A percentile compares a stretch with the other conserved stretches of the same genome.
phyloP scores from a whole-genome alignment of 2,113 vertebrate genomes.

The Cyprichromis sp. region DNA sequence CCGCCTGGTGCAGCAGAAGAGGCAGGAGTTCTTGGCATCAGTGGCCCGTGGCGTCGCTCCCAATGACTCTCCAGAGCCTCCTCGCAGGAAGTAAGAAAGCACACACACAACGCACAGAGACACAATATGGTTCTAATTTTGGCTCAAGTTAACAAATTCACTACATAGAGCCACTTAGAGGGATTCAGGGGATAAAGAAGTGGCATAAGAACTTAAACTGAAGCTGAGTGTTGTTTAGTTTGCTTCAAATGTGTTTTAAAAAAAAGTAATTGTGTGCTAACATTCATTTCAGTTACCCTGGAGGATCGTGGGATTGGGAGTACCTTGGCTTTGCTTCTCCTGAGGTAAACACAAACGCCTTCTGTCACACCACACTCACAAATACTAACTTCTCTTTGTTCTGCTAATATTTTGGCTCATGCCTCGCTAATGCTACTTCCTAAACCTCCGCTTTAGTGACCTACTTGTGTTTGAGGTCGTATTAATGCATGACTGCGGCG shows the following conservation, averaged over 20 bases:
- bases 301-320: slow-evolving; percentile 98
- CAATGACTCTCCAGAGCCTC: slow-evolving; percentile 91
- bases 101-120: background rate
- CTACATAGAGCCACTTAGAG: background rate
- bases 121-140: background rate
- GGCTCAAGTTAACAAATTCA: background rate
- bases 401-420: background rate
- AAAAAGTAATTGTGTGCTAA: background rate
- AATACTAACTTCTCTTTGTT: background rate
- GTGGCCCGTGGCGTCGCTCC: slow-evolving; percentile 95
- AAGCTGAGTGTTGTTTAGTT: background rate
- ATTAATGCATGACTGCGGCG: background rate
- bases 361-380: background rate
- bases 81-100: slow-evolving; percentile 81
- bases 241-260: background rate
- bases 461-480: background rate
- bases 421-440: background rate
- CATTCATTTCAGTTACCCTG: slow-evolving; percentile 81
- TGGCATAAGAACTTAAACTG: background rate
- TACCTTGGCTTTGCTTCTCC: slow-evolving; percentile 97
- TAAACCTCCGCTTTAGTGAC: background rate
- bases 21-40: slow-evolving; percentile 94
- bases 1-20: slow-evolving; percentile 95
- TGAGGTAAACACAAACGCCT: slow-evolving; percentile 77
- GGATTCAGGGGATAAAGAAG: background rate